Evolutionary conservation across 2,113 vertebrate species (phyloP), one percentile per base, ranked within the genome.

Genomic region (Pelusios castaneus): DNA sequence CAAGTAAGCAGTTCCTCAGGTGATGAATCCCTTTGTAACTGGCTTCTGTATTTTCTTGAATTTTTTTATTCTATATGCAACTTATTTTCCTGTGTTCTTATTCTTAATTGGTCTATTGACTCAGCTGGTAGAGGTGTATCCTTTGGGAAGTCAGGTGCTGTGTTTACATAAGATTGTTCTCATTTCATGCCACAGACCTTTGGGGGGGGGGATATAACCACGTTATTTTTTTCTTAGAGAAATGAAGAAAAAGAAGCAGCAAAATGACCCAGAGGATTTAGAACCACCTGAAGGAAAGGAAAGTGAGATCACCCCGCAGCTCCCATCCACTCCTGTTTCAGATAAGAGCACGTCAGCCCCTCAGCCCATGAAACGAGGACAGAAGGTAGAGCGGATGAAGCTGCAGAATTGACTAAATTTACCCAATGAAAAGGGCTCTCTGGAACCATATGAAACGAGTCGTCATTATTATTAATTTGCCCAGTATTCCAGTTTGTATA

Each of bases 221-320:
- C 34, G 43, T 56, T 38, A 41, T 70, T 45, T 47, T 95, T 91
- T 92, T 79, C 60, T 43, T 60, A 99, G 99, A 89, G 99, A 99
- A 93, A 98, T 99, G 96, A 99, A 99, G 97, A 99, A 99, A 96
- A 99, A 98, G 97, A 98, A 97, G 90, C 97, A 99, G 96, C 98
- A 98, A 85, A 98, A 97, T 22, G 97, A 95, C 70, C 45, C 58
- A 2, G 98, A 98, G 21, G 97, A 95, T 85, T 76, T 86, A 5
- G 98, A 98, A 85, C 83, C 87, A 1, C 34, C 87, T 1, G 98
- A 98, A 11, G 96, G 88, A 91, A 97, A 96, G 92, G 97, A 97
- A 77, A 98, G 97, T 92, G 97, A 97, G 6, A 84, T 29, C 1
- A 80, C 92, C 82, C 3, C 8, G 4, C 96, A 92, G 43, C 8